Evolutionary conservation across 2,113 vertebrate species (phyloP), one percentile per base, ranked within the genome.

Genomic region (Pavo muticus): DNA sequence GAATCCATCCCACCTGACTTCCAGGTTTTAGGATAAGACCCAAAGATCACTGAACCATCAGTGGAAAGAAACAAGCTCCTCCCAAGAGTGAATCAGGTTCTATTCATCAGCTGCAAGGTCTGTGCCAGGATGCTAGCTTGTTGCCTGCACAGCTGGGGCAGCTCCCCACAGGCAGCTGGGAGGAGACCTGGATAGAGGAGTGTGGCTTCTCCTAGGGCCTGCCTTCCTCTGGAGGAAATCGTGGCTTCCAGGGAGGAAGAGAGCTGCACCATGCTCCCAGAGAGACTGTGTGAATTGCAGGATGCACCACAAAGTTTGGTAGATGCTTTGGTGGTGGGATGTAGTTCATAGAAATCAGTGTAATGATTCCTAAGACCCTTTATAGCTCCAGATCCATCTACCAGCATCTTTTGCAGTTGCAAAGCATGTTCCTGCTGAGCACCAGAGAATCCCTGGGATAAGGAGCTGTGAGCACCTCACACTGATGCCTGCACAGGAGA

Each of bases 51-150:
- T 74, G 14, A 35, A 27, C 24, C 48, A 14, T 42, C 65, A 14
- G 5, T 14, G 45, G 25, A 56, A 61, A 68, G 39, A 52, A 29
- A 37, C 1, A 11, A 86, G 19, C 12, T 35, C 48, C 47, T 60
- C 14, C 10, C 72, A 54, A 18, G 40, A 11, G 13, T 16, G 7
- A 52, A 12, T 15, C 3, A 11, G 3, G 14, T 74, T 27, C 23
- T 42, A 6, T 18, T 0, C 45, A 29, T 4, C 0, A 1, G 2
- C 10, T 10, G n/a, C 0, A 0, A 3, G 4, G 15, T 29, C 39
- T 40, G 0, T 35, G 32, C 47, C 61, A 61, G 20, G 27, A 6
- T 54, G 16, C 15, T 47, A 1, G 0, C 29, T 23, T 10, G 7
- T 60, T 1, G 0, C 25, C 25, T 25, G 11, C n/a, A 63, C 30